phyloP scores from a whole-genome alignment of 1,140 invertebrate genomes.

The Aporrectodea caliginosa region DNA sequence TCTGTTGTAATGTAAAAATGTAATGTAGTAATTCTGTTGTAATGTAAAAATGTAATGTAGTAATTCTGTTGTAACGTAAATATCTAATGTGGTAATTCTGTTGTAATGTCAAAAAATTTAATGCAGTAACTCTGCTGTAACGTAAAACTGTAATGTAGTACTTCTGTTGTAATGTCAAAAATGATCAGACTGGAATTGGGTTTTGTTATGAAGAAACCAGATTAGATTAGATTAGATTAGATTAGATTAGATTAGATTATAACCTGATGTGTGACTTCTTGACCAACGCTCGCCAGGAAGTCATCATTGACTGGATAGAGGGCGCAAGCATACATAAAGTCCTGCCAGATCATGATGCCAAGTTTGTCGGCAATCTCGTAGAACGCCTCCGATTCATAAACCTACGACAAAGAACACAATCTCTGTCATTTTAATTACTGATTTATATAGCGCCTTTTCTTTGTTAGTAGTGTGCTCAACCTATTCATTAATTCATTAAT shows the following conservation, averaged over 20 bases:
- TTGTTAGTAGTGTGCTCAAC: too few relatives aligned
- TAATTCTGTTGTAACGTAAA: background rate
- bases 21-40: background rate
- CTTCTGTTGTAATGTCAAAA: background rate
- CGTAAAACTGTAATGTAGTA: background rate
- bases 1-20: background rate
- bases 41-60: background rate
- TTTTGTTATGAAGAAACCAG: too few relatives aligned
- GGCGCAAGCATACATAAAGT: conserved; percentile 95
- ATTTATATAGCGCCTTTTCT: too few relatives aligned
- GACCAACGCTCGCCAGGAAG: conserved; percentile 70
- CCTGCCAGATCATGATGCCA: conserved; percentile 57
- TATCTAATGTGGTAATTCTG: too few relatives aligned
- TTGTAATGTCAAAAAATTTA: background rate
- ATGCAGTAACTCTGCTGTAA: background rate
- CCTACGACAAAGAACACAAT: too few relatives aligned
- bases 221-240: too few relatives aligned
- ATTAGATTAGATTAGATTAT: conserved; percentile 5
- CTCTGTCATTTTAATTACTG: too few relatives aligned
- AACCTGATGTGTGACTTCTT: conserved; percentile 77
- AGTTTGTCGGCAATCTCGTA: conserved; percentile 67
- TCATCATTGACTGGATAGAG: conserved; percentile 79
- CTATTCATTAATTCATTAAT: too few relatives aligned
- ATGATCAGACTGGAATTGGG: too few relatives aligned
- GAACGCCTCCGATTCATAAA: conserved; percentile 88